Conservation (phyloP, 2,888 invertebrate genomes). For the Ernsta delagoae region DNA sequence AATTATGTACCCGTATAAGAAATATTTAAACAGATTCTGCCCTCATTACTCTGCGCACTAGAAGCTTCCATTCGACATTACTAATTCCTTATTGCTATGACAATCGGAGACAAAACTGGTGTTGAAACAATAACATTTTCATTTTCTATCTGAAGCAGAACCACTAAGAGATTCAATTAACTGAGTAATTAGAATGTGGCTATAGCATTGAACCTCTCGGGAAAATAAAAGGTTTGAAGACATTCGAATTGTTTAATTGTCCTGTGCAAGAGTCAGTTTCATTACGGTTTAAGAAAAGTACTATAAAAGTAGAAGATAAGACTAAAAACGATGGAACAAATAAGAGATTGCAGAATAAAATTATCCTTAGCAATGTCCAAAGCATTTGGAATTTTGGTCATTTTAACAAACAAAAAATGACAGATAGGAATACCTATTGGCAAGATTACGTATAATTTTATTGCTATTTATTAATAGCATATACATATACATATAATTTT, state of each 20-base stretch:
- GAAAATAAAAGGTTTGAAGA: slow-evolving; percentile 20
- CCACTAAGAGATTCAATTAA: slow-evolving; percentile 23
- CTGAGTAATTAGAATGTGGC: slow-evolving; percentile 22
- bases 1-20: not conserved
- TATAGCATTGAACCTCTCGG: not conserved
- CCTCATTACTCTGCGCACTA: not conserved
- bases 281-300: no score
- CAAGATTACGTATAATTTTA: no score
- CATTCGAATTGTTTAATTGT: slow-evolving; percentile 5
- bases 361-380: no score
- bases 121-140: slow-evolving; percentile 19
- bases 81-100: slow-evolving; percentile 24
- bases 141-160: slow-evolving; percentile 15
- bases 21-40: not conserved
- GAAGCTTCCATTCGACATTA: slow-evolving; percentile 12
- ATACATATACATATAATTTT: no score
- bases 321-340: no score
- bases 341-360: no score
- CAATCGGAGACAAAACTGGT: slow-evolving; percentile 7
- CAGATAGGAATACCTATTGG: no score
- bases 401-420: no score
- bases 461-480: no score
- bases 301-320: no score
- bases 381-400: no score
- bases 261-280: not conserved